Conservation (phyloP, 2,888 invertebrate genomes). For the Latheticus oryzae region DNA sequence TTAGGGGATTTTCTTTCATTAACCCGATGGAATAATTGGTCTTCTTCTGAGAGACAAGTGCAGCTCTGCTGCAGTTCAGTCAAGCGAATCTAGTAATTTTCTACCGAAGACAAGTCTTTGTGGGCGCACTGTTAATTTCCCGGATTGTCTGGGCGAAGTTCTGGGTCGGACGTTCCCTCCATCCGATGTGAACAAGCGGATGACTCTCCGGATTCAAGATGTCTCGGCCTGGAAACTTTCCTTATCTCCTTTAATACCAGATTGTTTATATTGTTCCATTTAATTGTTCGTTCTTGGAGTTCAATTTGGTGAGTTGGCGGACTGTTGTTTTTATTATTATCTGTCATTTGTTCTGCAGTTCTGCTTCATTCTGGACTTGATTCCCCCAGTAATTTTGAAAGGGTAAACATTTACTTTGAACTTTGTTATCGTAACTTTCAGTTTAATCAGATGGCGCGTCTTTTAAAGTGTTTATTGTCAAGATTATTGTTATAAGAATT, state of each 20-base stretch:
- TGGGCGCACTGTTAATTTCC: slow-evolving; percentile 41
- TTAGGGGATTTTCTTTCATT: slow-evolving; percentile 1
- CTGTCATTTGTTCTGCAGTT: slow-evolving; percentile 40
- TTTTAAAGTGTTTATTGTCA: slow-evolving; percentile 38
- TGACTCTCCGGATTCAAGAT: slow-evolving; percentile 43
- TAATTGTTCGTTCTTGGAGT: slow-evolving; percentile 43
- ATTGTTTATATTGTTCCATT: slow-evolving; percentile 45
- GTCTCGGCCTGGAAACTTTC: slow-evolving; percentile 43
- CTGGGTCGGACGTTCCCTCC: slow-evolving; percentile 39
- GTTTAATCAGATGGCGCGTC: slow-evolving; percentile 41
- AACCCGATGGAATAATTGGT: slow-evolving; percentile 5
- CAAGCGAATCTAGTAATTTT: slow-evolving; percentile 37
- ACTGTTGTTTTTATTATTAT: slow-evolving; percentile 41
- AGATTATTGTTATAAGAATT: slow-evolving; percentile 33
- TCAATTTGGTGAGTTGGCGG: slow-evolving; percentile 37
- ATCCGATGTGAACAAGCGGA: slow-evolving; percentile 42
- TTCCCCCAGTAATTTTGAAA: slow-evolving; percentile 36
- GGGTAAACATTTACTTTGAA: slow-evolving; percentile 39
- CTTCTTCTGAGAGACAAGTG: slow-evolving; percentile 11
- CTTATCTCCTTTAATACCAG: slow-evolving; percentile 43
- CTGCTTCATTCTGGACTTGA: slow-evolving; percentile 35
- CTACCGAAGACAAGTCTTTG: slow-evolving; percentile 38
- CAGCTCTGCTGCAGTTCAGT: slow-evolving; percentile 25
- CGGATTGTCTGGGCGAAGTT: slow-evolving; percentile 35
- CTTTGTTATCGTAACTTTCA: slow-evolving; percentile 41